Conservation (phyloP, 2,113 vertebrate genomes). For the Calyptommatus sinebrachiatus region DNA sequence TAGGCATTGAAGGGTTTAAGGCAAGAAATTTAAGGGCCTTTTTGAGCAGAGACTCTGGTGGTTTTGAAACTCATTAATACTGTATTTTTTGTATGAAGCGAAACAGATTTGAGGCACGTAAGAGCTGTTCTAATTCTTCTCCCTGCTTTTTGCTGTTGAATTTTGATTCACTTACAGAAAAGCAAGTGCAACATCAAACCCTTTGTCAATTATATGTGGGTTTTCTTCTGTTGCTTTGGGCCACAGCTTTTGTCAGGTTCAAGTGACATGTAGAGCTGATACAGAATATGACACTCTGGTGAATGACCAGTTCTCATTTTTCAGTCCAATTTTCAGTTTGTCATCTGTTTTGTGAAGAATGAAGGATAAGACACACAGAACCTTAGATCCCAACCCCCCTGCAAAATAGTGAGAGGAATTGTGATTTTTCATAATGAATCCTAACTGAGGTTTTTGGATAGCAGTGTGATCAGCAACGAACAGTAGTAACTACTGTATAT, state of each 20-base stretch:
- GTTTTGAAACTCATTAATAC: background rate
- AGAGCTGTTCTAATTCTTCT: background rate
- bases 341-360: too few species aligned
- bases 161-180: background rate
- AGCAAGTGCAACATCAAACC: background rate
- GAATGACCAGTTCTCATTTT: too few species aligned
- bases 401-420: slow-evolving; percentile 19
- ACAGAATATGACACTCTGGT: too few species aligned
- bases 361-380: too few species aligned
- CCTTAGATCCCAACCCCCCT: slow-evolving; percentile 29
- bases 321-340: too few species aligned
- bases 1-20: too few species aligned
- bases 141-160: background rate
- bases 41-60: background rate
- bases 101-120: background rate
- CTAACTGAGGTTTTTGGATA: slow-evolving; percentile 11
- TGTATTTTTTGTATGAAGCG: background rate
- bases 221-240: too few species aligned
- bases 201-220: background rate
- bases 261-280: too few species aligned
- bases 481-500: background rate
- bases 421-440: too few species aligned
- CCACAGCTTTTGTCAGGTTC: too few species aligned
- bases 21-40: too few species aligned
- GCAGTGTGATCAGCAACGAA: background rate